Percentiles rank a stretch among this genome's conserved stretches.
Evolutionary conservation across 2,888 invertebrate genomes (phyloP).

Genomic region (Drosophila sordidula): DNA sequence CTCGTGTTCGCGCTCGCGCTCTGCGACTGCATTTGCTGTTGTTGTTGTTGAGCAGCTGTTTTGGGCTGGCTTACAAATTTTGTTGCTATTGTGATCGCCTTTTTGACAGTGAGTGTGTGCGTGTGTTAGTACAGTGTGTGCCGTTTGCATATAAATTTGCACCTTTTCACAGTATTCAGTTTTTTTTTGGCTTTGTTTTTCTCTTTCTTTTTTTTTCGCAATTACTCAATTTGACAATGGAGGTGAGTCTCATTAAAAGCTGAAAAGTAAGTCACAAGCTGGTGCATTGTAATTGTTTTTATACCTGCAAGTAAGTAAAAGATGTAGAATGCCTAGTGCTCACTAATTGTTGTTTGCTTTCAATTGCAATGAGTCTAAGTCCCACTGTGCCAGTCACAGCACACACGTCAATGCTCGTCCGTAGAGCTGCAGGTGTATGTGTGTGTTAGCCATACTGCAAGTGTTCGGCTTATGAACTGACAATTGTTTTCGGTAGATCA

Average conservation of each 20-base stretch:
- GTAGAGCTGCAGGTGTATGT: conserved; percentile 36
- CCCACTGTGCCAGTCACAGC: conserved; percentile 52
- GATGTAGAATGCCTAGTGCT: background rate
- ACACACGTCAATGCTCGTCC: conserved; percentile 40
- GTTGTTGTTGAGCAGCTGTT: conserved; percentile 56
- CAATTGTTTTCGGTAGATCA: conserved; percentile 67
- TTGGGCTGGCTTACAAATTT: conserved; percentile 31
- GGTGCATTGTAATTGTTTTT: conserved; percentile 30
- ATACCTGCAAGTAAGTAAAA: conserved; percentile 3
- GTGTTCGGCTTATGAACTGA: conserved; percentile 53
- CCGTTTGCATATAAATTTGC: conserved; percentile 70
- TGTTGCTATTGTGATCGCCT: conserved; percentile 49
- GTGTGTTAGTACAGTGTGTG: conserved; percentile 16
- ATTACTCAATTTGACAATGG: conserved; percentile 64
- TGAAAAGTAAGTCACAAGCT: conserved; percentile 32
- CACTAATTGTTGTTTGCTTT: conserved; percentile 8
- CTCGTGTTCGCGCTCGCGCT: conserved; percentile 17
- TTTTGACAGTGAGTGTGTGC: conserved; percentile 22
- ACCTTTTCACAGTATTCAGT: conserved; percentile 52
- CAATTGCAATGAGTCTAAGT: conserved; percentile 31
- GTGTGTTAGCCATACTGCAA: conserved; percentile 40
- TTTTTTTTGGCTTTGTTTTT: conserved; percentile 22
- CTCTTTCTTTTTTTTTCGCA: conserved; percentile 37
- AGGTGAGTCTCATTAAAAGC: conserved; percentile 29
- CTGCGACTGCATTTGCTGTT: conserved; percentile 46